These are phyloP conservation scores for Drosophila azteca DNA, from an alignment of 1,140 invertebrate species.

Conservation along the genomic window DNA sequence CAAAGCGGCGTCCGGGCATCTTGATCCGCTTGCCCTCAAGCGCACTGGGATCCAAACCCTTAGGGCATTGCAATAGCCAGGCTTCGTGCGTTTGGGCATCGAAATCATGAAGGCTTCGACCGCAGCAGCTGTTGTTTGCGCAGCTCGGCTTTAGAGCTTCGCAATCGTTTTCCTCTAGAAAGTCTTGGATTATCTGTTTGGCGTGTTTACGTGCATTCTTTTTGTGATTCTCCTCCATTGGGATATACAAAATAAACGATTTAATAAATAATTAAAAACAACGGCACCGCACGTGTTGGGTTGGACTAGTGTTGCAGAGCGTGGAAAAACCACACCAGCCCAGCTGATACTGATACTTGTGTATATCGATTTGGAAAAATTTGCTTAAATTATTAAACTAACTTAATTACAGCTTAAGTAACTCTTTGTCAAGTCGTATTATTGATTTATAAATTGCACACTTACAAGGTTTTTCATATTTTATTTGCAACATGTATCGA, in stretches of 20 bases:
- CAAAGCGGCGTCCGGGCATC: conserved; percentile 53
- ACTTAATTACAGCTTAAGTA: too few relatives aligned
- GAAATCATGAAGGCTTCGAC: conserved; percentile 21
- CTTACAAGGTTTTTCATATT: too few relatives aligned
- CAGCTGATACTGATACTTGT: too few relatives aligned
- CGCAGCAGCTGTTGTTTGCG: conserved; percentile 6
- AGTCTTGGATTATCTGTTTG: conserved; percentile 4
- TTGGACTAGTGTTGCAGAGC: too few relatives aligned
- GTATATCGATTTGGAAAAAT: too few relatives aligned
- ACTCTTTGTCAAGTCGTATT: too few relatives aligned
- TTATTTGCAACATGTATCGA: too few relatives aligned
- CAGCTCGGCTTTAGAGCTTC: neutral
- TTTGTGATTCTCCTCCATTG: conserved; percentile 17
- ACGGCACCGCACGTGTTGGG: conserved; percentile 29
- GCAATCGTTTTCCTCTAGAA: conserved; percentile 32
- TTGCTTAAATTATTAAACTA: too few relatives aligned
- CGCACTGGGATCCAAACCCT: conserved; percentile 19
- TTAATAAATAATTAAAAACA: conserved; percentile 3
- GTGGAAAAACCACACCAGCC: too few relatives aligned
- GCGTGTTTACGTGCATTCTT: neutral
- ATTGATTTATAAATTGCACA: too few relatives aligned
- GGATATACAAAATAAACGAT: conserved; percentile 9
- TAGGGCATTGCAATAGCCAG: conserved; percentile 66
- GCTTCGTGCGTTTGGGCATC: conserved; percentile 48
- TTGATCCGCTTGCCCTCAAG: conserved; percentile 49